Conservation (phyloP, 2,797 vertebrate species). For the Anguilla pacifica region DNA sequence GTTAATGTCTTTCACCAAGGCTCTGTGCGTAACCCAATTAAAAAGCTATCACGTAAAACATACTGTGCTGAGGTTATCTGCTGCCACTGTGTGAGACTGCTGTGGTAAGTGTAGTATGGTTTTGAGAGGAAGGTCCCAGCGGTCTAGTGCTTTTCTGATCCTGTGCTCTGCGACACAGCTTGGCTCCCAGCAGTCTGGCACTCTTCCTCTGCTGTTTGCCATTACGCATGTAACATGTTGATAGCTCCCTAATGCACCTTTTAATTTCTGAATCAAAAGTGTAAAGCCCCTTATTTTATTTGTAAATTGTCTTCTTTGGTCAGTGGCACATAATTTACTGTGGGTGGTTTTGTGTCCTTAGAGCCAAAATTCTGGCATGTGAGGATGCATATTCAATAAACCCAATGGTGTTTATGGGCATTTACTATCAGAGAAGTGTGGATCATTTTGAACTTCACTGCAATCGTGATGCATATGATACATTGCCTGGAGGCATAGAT, state of each 20-base stretch:
- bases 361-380: neutral
- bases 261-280: neutral
- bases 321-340: neutral
- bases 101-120: slow-evolving; percentile 31
- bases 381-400: neutral
- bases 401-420: neutral
- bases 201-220: slow-evolving; percentile 28
- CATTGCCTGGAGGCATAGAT: neutral
- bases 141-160: slow-evolving; percentile 3
- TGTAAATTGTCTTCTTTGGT: neutral
- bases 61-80: neutral
- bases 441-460: neutral
- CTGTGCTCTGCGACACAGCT: slow-evolving; percentile 26
- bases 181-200: slow-evolving; percentile 17
- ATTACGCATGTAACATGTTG: neutral
- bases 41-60: neutral
- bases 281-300: neutral
- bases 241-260: neutral
- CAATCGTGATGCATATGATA: neutral
- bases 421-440: neutral
- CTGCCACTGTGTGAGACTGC: neutral
- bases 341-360: neutral
- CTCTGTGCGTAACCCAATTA: neutral
- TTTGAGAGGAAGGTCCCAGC: neutral
- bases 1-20: neutral